phyloP scores from a whole-genome alignment of 2,113 vertebrate species.

The Oreochromis spilurus region DNA sequence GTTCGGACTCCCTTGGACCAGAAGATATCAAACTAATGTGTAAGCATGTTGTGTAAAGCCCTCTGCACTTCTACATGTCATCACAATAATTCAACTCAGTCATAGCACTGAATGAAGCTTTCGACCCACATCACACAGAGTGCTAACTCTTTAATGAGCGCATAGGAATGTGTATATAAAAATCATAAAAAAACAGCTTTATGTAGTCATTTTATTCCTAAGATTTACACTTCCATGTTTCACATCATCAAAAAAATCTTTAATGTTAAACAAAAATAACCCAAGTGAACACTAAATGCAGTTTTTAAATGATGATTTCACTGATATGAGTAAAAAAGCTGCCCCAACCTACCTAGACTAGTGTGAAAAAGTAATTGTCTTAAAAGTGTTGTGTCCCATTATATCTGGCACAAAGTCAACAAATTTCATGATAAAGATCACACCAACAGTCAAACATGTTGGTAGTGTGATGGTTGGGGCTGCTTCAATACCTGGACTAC shows the following conservation, averaged over 20 bases:
- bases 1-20: not conserved
- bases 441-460: not conserved
- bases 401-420: not conserved
- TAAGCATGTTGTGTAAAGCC: not conserved
- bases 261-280: not conserved
- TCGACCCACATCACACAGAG: not conserved
- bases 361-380: not conserved
- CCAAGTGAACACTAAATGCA: not conserved
- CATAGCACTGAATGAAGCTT: not conserved
- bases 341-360: not conserved
- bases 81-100: not conserved
- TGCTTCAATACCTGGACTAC: not conserved
- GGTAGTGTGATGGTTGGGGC: not conserved
- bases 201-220: not conserved
- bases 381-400: not conserved
- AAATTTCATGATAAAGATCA: not conserved
- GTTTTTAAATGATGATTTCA: not conserved
- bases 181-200: not conserved
- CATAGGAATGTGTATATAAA: not conserved
- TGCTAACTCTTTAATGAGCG: not conserved
- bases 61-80: not conserved
- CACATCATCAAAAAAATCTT: not conserved
- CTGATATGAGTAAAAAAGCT: not conserved
- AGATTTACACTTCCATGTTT: not conserved
- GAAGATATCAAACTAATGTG: not conserved